A percentile compares a stretch with the other conserved stretches of the same genome.
phyloP scores from a whole-genome alignment of 2,888 invertebrate species.

The Bruchidius siliquastri region DNA sequence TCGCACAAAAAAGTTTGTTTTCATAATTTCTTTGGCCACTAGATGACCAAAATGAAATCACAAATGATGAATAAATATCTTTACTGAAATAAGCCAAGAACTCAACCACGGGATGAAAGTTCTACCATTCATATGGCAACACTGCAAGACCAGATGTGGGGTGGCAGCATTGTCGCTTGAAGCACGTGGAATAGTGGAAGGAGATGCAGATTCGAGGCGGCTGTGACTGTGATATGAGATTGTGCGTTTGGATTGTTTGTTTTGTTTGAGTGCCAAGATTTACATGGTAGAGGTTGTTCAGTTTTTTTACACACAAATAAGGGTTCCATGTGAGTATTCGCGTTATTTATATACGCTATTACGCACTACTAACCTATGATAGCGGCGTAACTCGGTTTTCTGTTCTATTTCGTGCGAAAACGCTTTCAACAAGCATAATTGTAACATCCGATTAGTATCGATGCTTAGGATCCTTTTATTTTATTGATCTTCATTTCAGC shows the following conservation, averaged over 20 bases:
- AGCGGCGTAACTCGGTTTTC: background rate
- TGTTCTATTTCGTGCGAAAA: background rate
- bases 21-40: too few relatives aligned
- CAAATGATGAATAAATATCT: too few relatives aligned
- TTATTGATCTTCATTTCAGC: background rate
- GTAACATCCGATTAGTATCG: background rate
- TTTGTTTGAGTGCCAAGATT: background rate
- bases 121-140: background rate
- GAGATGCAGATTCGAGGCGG: slow-evolving; percentile 29
- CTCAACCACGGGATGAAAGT: too few relatives aligned
- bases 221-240: slow-evolving; percentile 9
- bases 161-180: slow-evolving; percentile 42
- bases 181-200: slow-evolving; percentile 35
- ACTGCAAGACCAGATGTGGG: slow-evolving; percentile 7
- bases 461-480: background rate
- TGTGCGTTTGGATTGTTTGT: background rate
- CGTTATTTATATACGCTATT: background rate
- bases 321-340: slow-evolving; percentile 1
- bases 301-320: background rate
- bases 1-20: too few relatives aligned
- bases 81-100: too few relatives aligned
- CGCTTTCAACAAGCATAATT: background rate
- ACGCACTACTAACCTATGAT: background rate
- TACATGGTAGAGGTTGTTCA: background rate
- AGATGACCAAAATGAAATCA: too few relatives aligned